Evolutionary conservation across 1,140 invertebrate genomes (phyloP).

Genomic region (Ips nitidus): DNA sequence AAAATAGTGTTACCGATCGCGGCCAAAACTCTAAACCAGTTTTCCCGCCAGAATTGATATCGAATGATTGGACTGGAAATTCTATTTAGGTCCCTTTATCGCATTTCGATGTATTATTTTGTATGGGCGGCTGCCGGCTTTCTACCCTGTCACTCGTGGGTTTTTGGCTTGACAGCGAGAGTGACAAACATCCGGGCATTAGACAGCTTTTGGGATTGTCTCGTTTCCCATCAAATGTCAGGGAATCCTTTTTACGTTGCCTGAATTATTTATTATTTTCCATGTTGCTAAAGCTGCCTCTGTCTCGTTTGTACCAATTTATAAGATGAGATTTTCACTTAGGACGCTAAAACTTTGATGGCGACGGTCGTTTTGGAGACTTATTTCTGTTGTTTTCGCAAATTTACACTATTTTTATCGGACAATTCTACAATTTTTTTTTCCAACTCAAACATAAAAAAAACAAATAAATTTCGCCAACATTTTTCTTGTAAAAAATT

Average conservation of each 20-base stretch:
- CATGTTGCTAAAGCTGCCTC: slow-evolving; percentile 5
- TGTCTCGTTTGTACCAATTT: no score
- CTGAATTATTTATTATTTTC: slow-evolving; percentile 40
- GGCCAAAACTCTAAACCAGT: neutral
- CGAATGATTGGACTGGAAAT: slow-evolving; percentile 22
- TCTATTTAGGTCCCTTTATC: slow-evolving; percentile 32
- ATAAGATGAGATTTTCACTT: no score
- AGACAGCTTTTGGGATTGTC: slow-evolving; percentile 38
- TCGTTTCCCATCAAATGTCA: slow-evolving; percentile 31
- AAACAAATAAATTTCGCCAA: no score
- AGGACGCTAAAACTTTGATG: no score
- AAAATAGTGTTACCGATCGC: slow-evolving; percentile 1
- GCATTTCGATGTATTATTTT: slow-evolving; percentile 35
- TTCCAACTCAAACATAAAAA: no score
- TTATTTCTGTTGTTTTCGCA: no score
- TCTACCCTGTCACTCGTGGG: slow-evolving; percentile 23
- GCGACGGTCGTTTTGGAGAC: no score
- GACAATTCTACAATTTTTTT: no score
- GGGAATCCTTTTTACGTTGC: slow-evolving; percentile 36
- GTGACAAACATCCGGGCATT: slow-evolving; percentile 36
- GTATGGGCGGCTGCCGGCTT: neutral
- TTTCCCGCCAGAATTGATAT: slow-evolving; percentile 16
- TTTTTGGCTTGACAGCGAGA: slow-evolving; percentile 31
- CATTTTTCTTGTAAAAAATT: no score
- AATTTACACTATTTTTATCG: no score